Conservation (phyloP, 2,888 invertebrate genomes). For the Hydropsyche betteni region DNA sequence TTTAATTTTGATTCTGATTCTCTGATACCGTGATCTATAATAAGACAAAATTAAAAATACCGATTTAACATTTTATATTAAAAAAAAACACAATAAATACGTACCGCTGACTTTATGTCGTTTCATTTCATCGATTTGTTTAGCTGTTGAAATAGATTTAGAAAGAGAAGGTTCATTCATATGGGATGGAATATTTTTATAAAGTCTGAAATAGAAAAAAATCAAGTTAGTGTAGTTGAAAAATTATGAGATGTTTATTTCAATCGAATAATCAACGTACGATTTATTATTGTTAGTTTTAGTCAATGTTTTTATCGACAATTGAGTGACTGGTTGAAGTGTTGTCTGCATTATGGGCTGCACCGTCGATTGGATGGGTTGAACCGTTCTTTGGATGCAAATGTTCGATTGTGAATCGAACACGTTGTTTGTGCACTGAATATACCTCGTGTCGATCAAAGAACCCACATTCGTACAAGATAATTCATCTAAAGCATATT, state of each 20-base stretch:
- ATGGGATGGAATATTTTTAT: conserved; percentile 18
- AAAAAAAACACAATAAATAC: neutral
- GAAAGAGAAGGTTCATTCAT: conserved; percentile 2
- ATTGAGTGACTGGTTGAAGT: neutral
- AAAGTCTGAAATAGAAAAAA: conserved; percentile 25
- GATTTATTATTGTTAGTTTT: neutral
- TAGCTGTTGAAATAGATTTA: neutral
- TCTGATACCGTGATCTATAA: conserved; percentile 5
- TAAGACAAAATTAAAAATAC: neutral
- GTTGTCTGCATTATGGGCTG: neutral
- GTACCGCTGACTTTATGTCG: neutral
- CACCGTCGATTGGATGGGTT: conserved; percentile 7
- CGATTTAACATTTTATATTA: neutral
- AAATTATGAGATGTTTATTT: too few species aligned
- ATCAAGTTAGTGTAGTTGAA: too few species aligned
- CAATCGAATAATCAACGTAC: neutral
- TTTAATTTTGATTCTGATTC: conserved; percentile 2
- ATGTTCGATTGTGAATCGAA: conserved; percentile 23
- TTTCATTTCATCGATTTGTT: neutral
- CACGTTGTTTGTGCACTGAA: conserved; percentile 16
- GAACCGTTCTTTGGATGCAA: conserved; percentile 17
- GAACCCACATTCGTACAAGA: conserved; percentile 19
- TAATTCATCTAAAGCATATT: neutral
- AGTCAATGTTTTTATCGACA: neutral
- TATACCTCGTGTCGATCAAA: conserved; percentile 18